Base-by-base conservation (phyloP, 2,113 vertebrate species). In the Cacatua alba region DNA sequence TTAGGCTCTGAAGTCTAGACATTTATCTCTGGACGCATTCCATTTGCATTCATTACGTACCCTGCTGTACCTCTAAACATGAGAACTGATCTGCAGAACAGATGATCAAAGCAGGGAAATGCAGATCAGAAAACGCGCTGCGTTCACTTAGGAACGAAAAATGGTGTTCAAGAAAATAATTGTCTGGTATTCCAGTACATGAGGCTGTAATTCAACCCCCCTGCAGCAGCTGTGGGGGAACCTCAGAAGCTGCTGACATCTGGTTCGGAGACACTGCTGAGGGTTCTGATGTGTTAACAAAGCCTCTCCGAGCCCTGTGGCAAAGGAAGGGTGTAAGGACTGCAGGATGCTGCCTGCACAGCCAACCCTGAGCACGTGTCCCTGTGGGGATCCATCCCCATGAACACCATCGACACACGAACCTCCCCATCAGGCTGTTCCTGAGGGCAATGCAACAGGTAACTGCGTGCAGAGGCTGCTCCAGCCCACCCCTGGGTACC, bases 81-180 rank as follows among this genome's bases (percentile, higher is more conserved):
- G 93, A 88, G 95, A 96, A 94, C 96, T 92, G 96, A 96, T 97
- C 90, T 91, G 93, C 94, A 96, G 96, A 97, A 97, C 77, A 44
- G 95, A 92, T 94, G 97, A 97, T 97, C 97, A 97, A 97, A 97
- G 97, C 71, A 12, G 90, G 86, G 53, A 95, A 96, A 95, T 88
- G 97, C 95, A 96, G 97, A 97, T 96, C 95, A 96, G 92, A 97
- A 94, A 96, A 75, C 95, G 96, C 24, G 95, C 96, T 92, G 95
- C 90, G 95, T 94, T 97, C 95, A 44, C 96, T 97, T 86, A 94
- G 92, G 72, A 92, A 35, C 2, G 28, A 84, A 52, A 92, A 88
- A 37, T 1, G 39, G 79, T 71, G 65, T 90, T 57, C 64, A 63
- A 76, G 55, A 65, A n/a, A 28, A 33, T 41, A 93, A 97, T 96